Evolutionary conservation across 2,797 vertebrate genomes (phyloP), one percentile per base, ranked within the genome.

Genomic region (Esox lucius): DNA sequence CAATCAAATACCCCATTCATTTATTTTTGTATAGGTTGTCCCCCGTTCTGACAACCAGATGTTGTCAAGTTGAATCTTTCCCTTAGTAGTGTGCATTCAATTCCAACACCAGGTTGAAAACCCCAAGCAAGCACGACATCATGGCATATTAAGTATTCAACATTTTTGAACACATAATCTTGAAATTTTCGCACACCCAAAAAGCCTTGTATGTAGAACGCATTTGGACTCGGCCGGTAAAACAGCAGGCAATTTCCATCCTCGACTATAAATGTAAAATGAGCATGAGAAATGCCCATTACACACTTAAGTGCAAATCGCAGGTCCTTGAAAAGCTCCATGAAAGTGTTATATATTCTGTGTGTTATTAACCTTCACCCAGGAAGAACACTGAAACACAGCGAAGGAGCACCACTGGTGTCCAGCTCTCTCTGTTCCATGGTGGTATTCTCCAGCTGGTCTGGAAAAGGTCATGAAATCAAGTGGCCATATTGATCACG

Each of bases 401-500:
- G 62, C 35, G 72, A 79, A 56, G 53, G 19, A 67, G 56, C 48
- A 24, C 39, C 24, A 31, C 24, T n/a, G 51, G 39, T 65, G 31
- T 70, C 16, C 17, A 24, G 4, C 28, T 59, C 22, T 59, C 22
- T 70, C 59, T 35, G 48, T 51, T 35, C 46, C 74, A 59, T 8
- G 22, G 42, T 75, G 22, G 2, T 22, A 51, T 74, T 64, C 51
- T 59, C 75, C 53, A 61, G 28, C 61, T 49, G 13, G 15, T 31
- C 42, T 49, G 68, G 19, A 42, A 8, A 31, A 68, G 22, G 24
- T 76, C 80, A 83, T 71, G 31, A 74, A 78, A 76, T 74, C 61
- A 79, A 73, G 61, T 31, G 7, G 67, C 62, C 46, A 70, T 80
- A 88, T 73, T 78, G 78, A 86, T 83, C 80, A 35, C 7, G 65